Percentiles rank a stretch among this genome's conserved stretches.
Evolutionary conservation across 2,113 vertebrate species (phyloP).

Genomic region (Nicator chloris): DNA sequence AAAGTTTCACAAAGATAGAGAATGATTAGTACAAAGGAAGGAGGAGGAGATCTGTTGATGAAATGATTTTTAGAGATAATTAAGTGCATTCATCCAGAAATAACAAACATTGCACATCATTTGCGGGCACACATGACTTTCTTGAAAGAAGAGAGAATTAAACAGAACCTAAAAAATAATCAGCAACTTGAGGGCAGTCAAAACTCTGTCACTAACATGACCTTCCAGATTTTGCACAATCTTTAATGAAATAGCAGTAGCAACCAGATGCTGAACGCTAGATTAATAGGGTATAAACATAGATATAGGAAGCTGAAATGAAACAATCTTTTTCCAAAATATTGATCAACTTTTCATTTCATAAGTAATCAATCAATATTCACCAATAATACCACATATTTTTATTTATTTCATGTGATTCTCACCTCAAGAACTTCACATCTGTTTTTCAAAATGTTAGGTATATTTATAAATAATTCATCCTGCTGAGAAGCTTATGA

Average conservation of each 20-base stretch:
- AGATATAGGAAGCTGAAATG: not conserved
- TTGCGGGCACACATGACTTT: conserved; percentile 66
- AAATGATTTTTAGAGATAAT: conserved; percentile 78
- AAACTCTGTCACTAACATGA: conserved; percentile 44
- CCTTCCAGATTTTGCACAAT: not conserved
- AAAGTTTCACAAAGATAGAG: conserved; percentile 33
- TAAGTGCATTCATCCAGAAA: conserved; percentile 78
- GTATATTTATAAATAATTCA: not conserved
- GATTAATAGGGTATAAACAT: not conserved
- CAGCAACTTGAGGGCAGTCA: conserved; percentile 42
- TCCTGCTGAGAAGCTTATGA: not conserved
- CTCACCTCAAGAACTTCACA: not conserved
- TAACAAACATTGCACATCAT: conserved; percentile 72
- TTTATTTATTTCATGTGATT: not conserved
- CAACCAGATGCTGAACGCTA: not conserved
- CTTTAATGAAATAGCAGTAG: not conserved
- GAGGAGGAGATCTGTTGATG: conserved; percentile 74
- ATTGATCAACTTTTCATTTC: not conserved
- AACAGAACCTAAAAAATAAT: conserved; percentile 59
- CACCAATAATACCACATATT: not conserved
- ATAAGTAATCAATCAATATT: not conserved
- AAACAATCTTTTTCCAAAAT: not conserved
- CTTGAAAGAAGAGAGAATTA: conserved; percentile 68
- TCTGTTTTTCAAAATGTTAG: not conserved
- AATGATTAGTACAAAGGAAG: conserved; percentile 70